A percentile compares a stretch with the other conserved stretches of the same genome.
These are phyloP conservation scores for Paratilapia polleni DNA, from an alignment of 2,113 vertebrate genomes.

Conservation along the genomic window DNA sequence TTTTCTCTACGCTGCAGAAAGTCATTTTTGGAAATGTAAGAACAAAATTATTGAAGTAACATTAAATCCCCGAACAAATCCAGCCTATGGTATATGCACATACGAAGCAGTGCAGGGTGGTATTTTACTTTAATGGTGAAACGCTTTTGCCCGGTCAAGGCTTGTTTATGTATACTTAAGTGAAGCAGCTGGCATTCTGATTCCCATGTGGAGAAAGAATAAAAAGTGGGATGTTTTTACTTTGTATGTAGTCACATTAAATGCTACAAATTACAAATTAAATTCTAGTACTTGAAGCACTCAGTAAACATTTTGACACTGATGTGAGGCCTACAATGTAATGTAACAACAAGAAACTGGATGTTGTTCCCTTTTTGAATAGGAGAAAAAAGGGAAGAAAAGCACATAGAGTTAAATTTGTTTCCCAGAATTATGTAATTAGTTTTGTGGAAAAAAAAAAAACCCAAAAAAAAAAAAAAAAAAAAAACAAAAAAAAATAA, in stretches of 20 bases:
- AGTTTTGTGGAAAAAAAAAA: neutral
- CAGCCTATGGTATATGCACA: neutral
- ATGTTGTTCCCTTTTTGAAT: neutral
- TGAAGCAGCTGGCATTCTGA: neutral
- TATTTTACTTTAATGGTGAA: neutral
- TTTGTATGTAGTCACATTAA: neutral
- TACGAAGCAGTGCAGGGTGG: neutral
- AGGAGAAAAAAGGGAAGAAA: neutral
- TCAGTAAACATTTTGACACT: neutral
- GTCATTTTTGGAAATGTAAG: neutral
- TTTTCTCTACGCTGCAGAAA: neutral
- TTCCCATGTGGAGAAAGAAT: neutral
- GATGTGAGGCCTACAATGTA: neutral
- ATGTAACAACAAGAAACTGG: neutral
- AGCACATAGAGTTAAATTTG: neutral
- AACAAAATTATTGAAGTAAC: neutral
- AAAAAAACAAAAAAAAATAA: neutral
- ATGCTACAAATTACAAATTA: neutral
- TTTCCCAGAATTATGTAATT: neutral
- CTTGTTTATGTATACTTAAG: neutral
- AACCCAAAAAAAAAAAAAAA: no score
- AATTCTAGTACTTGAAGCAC: neutral
- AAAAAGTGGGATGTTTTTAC: neutral
- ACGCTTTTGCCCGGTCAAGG: neutral
- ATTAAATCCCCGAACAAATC: constrained; percentile 1